Evolutionary conservation across 2,888 invertebrate genomes (phyloP), one percentile per base, ranked within the genome.

Genomic region (Drosophila paramelanica): DNA sequence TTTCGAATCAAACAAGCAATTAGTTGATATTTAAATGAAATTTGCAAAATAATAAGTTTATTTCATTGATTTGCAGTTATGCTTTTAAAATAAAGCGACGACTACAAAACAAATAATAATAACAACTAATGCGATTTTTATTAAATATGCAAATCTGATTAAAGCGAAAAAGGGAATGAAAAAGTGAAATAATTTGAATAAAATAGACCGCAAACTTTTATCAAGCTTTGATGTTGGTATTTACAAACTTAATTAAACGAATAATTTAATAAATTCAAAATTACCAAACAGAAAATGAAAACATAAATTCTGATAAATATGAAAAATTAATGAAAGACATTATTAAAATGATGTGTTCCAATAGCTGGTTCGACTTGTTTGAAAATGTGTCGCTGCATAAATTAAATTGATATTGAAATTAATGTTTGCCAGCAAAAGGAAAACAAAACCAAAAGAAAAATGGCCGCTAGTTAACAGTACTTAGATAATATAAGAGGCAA

Each of bases 321-420:
- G 14, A 10, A 20, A 41, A 56, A 47, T 58, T 58, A 43, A 58
- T 57, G 50, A 17, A 33, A 27, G 17, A 27, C 52, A 64, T 65
- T 41, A 47, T 60, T 58, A 36, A 36, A 57, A 50, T 53, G n/a
- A 36, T 42, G 25, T n/a, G 13, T 41, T 20, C 23, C 31, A 17
- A 31, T 43, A 3, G 11, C 27, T 41, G 14, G n/a, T 25, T 46
- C 41, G 46, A 60, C 49, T 51, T 14, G 38, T 17, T 20, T 17
- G 3, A 59, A 80, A 83, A 75, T 81, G 73, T 84, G 81, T 53
- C 56, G 66, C 11, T 67, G 84, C 87, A 81, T 87, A 84, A 82
- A 87, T 82, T 87, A 84, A 67, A 68, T 61, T 42, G 49, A 75
- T 64, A 82, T 82, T 73, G 79, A 75, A 81, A 82, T 87, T 87